Conservation (phyloP, 2,797 vertebrate species). For the Macroramphosus scolopax region DNA sequence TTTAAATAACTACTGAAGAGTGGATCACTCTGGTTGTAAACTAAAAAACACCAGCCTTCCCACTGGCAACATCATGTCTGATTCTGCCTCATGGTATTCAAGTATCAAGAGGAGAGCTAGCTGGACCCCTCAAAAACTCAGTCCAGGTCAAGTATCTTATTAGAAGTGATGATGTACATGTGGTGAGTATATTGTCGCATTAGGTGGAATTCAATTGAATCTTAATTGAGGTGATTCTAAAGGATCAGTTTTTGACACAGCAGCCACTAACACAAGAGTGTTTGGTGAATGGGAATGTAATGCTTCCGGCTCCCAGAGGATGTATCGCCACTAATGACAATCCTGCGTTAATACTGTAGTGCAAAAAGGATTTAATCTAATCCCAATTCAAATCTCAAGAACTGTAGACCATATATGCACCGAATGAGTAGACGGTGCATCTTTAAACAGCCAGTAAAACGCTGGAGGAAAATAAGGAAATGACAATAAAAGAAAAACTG, state of each 20-base stretch:
- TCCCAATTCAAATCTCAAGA: constrained; percentile 33
- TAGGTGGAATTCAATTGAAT: constrained; percentile 48
- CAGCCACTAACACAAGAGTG: constrained; percentile 17
- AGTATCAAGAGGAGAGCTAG: constrained; percentile 63
- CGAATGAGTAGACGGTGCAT: constrained; percentile 55
- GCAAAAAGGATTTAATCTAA: constrained; percentile 61
- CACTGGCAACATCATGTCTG: constrained; percentile 46
- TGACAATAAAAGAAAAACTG: constrained; percentile 16
- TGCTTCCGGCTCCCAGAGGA: constrained; percentile 3
- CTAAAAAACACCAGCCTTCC: constrained; percentile 60
- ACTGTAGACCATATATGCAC: constrained; percentile 42
- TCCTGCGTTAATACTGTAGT: constrained; percentile 48
- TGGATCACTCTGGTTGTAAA: constrained; percentile 55
- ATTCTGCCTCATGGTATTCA: constrained; percentile 65
- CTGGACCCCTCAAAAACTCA: constrained; percentile 46
- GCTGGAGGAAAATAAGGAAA: constrained; percentile 43
- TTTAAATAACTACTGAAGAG: constrained; percentile 71
- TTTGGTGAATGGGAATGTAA: constrained; percentile 5
- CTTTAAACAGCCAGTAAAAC: constrained; percentile 42
- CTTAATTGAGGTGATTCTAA: constrained; percentile 28
- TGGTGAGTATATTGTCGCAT: constrained; percentile 17
- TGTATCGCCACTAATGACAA: constrained; percentile 1
- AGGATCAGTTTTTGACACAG: constrained; percentile 40
- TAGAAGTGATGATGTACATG: constrained; percentile 12
- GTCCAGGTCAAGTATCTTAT: constrained; percentile 54